Evolutionary conservation across 2,888 invertebrate species (phyloP), one percentile per base, ranked within the genome.

Genomic region (Limnephilus auricula): DNA sequence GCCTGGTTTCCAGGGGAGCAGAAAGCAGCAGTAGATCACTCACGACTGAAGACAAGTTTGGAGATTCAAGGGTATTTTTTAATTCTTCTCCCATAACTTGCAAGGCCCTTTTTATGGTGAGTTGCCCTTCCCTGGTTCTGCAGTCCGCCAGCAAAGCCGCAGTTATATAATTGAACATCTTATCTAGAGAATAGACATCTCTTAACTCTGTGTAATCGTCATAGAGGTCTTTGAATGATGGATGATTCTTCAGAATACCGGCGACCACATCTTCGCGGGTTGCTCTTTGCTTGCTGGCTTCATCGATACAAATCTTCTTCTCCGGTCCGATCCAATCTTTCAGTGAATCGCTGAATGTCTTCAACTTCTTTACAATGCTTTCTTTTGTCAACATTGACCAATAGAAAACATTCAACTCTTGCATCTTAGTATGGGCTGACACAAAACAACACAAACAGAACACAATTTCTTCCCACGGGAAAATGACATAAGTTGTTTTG

Each of bases 401-500:
- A 31, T 50, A 90, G 50, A 90, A 90, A 31, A 90, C 12, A 34
- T 90, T 90, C 3, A 45, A 50, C 31, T 65, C 34, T 18, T 65
- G 50, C 4, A 4, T 45, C 50, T 84, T 50, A n/a, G 82, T 83
- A 18, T 90, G 50, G 4, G 90, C 31, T 6, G 50, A 65, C 30
- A 90, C 13, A 37, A 83, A 90, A 30, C 15, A 18, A 18, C 50
- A 34, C n/a, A 90, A 65, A 34, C 82, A 83, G n/a, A 90, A 90
- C 13, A 32, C 65, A n/a, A 90, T 90, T 83, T 90, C 90, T 18
- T 90, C 90, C 90, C 90, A 90, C 18, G 90, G 90, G 15, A 90
- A 31, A 25, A 13, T 31, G 6, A n/a, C 13, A 37, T 84, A 90
- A 2, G 90, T 90, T 3, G 32, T 15, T 32, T 50, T 82, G 18